Evolutionary conservation across 2,888 invertebrate species (phyloP), one percentile per base, ranked within the genome.

Genomic region (Rhynchonema sp.): DNA sequence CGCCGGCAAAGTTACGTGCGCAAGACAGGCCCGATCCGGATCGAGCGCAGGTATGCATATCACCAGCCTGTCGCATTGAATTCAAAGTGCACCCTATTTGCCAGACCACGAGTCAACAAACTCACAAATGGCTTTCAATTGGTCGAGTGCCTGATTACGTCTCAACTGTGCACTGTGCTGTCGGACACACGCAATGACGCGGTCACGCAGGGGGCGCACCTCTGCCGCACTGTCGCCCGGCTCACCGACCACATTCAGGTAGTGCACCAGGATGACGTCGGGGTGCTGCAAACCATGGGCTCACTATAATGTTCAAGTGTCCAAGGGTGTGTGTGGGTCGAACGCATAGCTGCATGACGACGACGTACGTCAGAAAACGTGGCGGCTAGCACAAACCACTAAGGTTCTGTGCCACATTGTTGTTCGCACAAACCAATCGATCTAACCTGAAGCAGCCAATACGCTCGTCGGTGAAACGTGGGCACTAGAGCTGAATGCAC

Each of bases 401-500:
- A n/a, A n/a, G n/a, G n/a, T n/a, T n/a, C n/a, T n/a, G n/a, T n/a
- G n/a, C n/a, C n/a, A n/a, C n/a, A n/a, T n/a, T n/a, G n/a, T n/a
- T n/a, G n/a, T n/a, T n/a, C n/a, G n/a, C n/a, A n/a, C n/a, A 38
- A 38, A 38, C 9, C 38, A 38, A 20, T 9, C 38, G 38, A n/a
- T n/a, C 13, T 49, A 79, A 88, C 89, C 84, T 89, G 87, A 68
- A 94, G 80, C 62, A 96, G 82, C 91, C 92, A 94, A 79, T 96
- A 98, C 78, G 92, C 92, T 73, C 96, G 81, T 72, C 96, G 82
- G 78, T 98, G 96, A 80, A 98, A 98, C 65, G 94, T 94, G 62
- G 94, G 92, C 71, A 98, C 80, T 72, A 98, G 90, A 64, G 96
- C 94, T 61, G 96, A 96, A 79, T 96, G 96, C 65, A 94, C 94